Evolutionary conservation across 2,888 invertebrate species (phyloP).

Genomic region (Parochlus steinenii): DNA sequence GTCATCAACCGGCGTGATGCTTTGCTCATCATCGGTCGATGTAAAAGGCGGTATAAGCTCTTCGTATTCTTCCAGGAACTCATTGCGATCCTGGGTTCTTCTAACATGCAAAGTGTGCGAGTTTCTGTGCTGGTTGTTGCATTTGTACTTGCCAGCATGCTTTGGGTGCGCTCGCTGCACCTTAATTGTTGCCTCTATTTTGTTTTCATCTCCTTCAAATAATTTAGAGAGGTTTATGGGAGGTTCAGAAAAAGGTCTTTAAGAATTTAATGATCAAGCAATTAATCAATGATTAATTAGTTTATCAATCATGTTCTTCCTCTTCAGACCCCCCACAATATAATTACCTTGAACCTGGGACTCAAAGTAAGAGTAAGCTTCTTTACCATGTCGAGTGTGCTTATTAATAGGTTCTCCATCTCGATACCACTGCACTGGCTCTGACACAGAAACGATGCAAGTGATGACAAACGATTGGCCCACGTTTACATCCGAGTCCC

Average conservation of each 20-base stretch:
- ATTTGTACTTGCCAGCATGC: conserved; percentile 29
- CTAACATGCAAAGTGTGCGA: conserved; percentile 23
- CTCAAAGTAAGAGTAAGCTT: conserved; percentile 25
- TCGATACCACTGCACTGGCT: conserved; percentile 27
- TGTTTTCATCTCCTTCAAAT: conserved; percentile 27
- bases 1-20: no score
- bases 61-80: no score
- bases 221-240: no score
- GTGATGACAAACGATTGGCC: conserved; percentile 27
- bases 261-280: no score
- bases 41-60: neutral
- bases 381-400: conserved; percentile 27
- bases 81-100: no score
- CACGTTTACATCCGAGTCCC: conserved; percentile 26
- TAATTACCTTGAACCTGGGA: conserved; percentile 19
- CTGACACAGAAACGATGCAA: conserved; percentile 27
- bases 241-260: no score
- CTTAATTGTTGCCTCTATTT: conserved; percentile 27
- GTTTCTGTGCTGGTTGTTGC: conserved; percentile 23
- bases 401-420: conserved; percentile 26
- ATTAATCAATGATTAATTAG: no score
- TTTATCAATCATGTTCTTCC: neutral
- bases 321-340: neutral
- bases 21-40: neutral
- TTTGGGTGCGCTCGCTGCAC: conserved; percentile 27